These are phyloP conservation scores for Squalus acanthias DNA, from an alignment of 2,797 vertebrate genomes.

Conservation along the genomic window DNA sequence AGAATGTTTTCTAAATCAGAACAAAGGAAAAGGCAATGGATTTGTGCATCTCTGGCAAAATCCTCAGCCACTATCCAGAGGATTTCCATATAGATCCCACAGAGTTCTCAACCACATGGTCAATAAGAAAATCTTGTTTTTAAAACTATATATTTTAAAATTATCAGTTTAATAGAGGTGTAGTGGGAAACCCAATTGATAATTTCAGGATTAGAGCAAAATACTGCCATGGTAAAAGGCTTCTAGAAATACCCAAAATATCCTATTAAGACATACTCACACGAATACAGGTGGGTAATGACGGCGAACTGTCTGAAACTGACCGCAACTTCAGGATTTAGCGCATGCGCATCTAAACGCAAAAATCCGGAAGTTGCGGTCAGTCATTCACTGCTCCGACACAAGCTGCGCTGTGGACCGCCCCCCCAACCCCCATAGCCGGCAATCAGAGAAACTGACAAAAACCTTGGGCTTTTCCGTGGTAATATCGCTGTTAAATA, in stretches of 20 bases:
- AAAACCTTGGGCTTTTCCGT: no score
- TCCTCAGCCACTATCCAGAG: not conserved
- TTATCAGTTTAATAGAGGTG: not conserved
- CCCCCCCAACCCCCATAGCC: no score
- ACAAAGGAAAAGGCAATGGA: not conserved
- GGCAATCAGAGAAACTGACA: no score
- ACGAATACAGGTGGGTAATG: not conserved
- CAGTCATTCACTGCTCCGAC: no score
- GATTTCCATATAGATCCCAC: not conserved
- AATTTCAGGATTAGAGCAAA: not conserved
- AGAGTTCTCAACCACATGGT: not conserved
- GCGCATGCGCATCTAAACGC: no score
- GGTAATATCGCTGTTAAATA: no score
- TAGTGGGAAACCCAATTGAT: not conserved
- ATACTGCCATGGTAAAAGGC: not conserved
- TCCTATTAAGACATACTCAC: not conserved
- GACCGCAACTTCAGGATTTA: no score
- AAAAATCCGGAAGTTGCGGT: no score
- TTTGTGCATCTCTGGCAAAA: not conserved
- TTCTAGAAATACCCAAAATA: not conserved
- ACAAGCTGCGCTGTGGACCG: no score
- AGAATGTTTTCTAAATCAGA: not conserved
- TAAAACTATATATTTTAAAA: not conserved
- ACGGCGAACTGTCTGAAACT: no score
- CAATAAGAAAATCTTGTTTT: not conserved